Evolutionary conservation across 2,888 invertebrate species (phyloP).

Genomic region (Drosophila koepferae): DNA sequence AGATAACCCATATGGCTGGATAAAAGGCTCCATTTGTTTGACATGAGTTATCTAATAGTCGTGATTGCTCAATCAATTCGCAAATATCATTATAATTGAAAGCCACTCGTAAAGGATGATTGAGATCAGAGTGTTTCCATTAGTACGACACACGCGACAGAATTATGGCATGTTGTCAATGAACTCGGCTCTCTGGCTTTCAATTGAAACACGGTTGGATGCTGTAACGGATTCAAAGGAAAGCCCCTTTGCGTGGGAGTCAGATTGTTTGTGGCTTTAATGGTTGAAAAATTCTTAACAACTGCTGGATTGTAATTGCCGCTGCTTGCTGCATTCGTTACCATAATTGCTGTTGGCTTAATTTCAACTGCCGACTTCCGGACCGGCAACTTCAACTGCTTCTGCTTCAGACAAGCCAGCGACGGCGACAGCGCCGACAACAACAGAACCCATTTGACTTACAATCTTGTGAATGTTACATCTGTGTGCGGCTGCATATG

Average conservation of each 20-base stretch:
- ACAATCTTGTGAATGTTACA: slow-evolving; percentile 52
- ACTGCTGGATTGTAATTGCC: slow-evolving; percentile 66
- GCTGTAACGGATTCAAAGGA: neutral
- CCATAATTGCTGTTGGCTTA: slow-evolving; percentile 78
- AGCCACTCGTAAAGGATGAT: slow-evolving; percentile 39
- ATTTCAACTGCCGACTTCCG: slow-evolving; percentile 77
- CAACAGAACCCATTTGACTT: slow-evolving; percentile 76
- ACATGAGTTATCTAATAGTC: slow-evolving; percentile 73
- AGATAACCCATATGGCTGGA: slow-evolving; percentile 61
- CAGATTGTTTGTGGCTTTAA: slow-evolving; percentile 39
- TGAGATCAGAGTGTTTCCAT: slow-evolving; percentile 10
- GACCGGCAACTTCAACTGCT: slow-evolving; percentile 69
- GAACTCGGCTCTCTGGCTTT: slow-evolving; percentile 13
- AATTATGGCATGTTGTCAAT: slow-evolving; percentile 31
- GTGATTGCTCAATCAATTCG: slow-evolving; percentile 71
- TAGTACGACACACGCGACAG: neutral
- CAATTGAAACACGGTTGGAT: neutral
- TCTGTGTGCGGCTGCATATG: slow-evolving; percentile 29
- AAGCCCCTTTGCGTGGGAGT: neutral
- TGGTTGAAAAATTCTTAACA: slow-evolving; percentile 59
- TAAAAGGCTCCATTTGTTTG: slow-evolving; percentile 56
- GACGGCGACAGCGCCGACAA: slow-evolving; percentile 45
- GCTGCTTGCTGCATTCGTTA: slow-evolving; percentile 75
- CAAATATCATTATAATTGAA: slow-evolving; percentile 71
- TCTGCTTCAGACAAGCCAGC: slow-evolving; percentile 47